Base-by-base conservation (phyloP, 2,888 invertebrate species). In the Xanthorhoe designata region DNA sequence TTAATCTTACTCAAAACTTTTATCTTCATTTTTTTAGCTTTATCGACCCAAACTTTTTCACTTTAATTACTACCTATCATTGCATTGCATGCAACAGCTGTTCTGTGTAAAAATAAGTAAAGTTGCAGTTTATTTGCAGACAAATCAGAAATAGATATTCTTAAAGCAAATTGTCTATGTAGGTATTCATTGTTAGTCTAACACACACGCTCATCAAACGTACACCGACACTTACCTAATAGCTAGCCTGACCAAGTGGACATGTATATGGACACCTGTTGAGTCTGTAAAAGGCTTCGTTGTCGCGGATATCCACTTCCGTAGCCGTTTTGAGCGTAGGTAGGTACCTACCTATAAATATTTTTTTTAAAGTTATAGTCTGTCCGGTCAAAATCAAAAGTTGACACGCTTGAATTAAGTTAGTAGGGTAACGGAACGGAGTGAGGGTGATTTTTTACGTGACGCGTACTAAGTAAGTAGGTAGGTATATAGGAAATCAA, bases 231-330 rank as follows among this genome's bases (percentile, higher is more conserved):
- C 18, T 1, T 8, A n/a, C n/a, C n/a, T n/a, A n/a, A n/a, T n/a
- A n/a, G n/a, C n/a, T n/a, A 15, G 7, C 45, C 61, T 71, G 49
- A 62, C 47, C 59, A 64, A 42, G 59, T 42, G 15, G 6, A 45
- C 15, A 45, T 45, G 5, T 42, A 57, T 58, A 63, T 64, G 9
- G 18, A 64, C 69, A 70, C 73, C 65, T 70, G 73, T 38, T 64
- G 15, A 17, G 19, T 17, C 47, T 66, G 58, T 69, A 62, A 59
- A 73, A 71, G 68, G 71, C 59, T 73, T 73, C 65, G 60, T 57
- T n/a, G 53, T 24, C 66, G 24, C 67, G 70, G 73, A 73, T 66
- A 61, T 73, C 71, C 73, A 65, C 53, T 71, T 73, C 73, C 73
- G 68, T 29, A 7, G 18, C 62, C 62, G 51, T 50, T 53, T 54